Base-by-base conservation (phyloP, 2,888 invertebrate genomes). In the Drosophila mayaguana region DNA sequence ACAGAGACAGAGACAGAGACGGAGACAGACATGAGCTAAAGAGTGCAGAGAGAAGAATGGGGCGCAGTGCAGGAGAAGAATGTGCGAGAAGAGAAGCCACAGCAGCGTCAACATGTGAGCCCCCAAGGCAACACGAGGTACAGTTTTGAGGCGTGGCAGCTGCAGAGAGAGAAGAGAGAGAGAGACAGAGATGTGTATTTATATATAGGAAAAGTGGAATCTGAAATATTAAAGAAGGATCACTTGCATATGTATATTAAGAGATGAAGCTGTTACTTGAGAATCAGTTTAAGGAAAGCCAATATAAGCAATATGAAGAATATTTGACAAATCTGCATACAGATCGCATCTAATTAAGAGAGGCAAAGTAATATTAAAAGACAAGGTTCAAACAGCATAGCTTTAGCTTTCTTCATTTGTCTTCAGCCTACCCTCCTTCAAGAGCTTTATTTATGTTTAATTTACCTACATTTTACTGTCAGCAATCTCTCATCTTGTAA, bases 111-210 rank as follows among this genome's bases (percentile, higher is more conserved):
- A 71, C 55, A 68, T 56, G 50, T 56, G 68, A 67, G 40, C 38
- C 54, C 66, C 68, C 45, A 55, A 43, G 63, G 57, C 53, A 61
- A 40, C 42, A 34, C 20, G 53, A 55, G 71, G 78, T 86, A 83
- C 89, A 88, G 83, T 83, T 83, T 70, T 73, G 78, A 80, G 83
- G 86, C 88, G 88, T 88, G 88, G 70, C 85, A 68, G n/a, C 43
- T 22, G 51, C 34, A 34, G 3, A 34, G 9, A 54, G 14, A n/a
- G 16, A 36, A 22, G 18, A 9, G 1, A 36, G n/a, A 25, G 3
- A 25, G 16, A 38, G 38, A 7, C 16, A 32, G 28, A 25, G 8
- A 18, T 12, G 20, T 11, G 14, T 22, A 16, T 16, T 14, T 51
- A 51, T 28, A 7, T 7, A 28, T 28, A 51, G 18, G 20, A 36